These are phyloP conservation scores for Tachycineta bicolor DNA, from an alignment of 2,113 vertebrate genomes.

Conservation along the genomic window DNA sequence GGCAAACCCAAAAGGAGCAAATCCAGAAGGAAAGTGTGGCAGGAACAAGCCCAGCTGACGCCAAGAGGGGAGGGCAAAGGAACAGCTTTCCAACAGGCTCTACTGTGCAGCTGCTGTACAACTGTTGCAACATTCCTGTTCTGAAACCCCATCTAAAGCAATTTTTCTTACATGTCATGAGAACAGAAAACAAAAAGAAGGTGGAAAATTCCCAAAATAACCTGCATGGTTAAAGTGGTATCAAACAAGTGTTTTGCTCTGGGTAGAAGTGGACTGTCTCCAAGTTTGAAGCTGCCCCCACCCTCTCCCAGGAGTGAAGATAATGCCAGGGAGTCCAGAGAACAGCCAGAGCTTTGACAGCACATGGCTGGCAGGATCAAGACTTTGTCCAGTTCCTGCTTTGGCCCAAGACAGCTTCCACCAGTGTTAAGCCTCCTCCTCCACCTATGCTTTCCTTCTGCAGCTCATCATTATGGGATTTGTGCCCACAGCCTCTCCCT, in stretches of 20 bases:
- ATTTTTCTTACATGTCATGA: neutral
- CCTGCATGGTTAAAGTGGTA: neutral
- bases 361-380: neutral
- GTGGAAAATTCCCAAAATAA: neutral
- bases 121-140: neutral
- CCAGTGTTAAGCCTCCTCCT: neutral
- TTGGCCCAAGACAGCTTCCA: neutral
- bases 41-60: neutral
- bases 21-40: neutral
- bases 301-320: neutral
- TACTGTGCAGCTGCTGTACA: rapidly evolving
- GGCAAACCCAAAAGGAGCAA: neutral
- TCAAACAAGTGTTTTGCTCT: neutral
- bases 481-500: neutral
- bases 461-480: neutral
- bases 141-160: neutral
- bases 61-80: neutral
- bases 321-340: neutral
- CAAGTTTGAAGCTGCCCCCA: neutral
- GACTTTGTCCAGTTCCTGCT: neutral
- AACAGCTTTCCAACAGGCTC: neutral
- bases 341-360: neutral
- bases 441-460: neutral
- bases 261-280: neutral
- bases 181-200: neutral